Percentiles rank a stretch among this genome's conserved stretches.
phyloP scores from a whole-genome alignment of 1,140 invertebrate genomes.

The Drosophila sucinea region DNA sequence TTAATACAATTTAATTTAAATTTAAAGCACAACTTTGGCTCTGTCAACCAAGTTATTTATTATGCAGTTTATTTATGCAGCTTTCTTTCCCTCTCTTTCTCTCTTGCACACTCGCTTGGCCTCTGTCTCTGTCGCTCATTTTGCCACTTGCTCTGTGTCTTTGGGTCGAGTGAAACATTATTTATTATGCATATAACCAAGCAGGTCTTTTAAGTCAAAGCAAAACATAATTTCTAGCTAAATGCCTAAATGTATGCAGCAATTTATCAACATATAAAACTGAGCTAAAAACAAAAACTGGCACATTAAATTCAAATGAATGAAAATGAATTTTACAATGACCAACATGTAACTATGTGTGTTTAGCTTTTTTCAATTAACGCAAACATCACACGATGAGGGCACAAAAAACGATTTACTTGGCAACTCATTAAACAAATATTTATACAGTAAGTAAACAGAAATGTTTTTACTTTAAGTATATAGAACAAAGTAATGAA shows the following conservation, averaged over 20 bases:
- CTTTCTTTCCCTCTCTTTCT: not conserved
- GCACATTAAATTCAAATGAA: constrained; percentile 9
- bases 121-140: constrained; percentile 39
- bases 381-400: constrained; percentile 1
- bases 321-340: constrained; percentile 1
- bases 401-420: constrained; percentile 6
- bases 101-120: not conserved
- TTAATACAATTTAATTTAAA: constrained; percentile 11
- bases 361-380: constrained; percentile 8
- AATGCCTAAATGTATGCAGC: constrained; percentile 13
- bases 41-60: constrained; percentile 11
- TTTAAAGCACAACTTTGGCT: constrained; percentile 11
- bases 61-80: constrained; percentile 8
- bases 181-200: constrained; percentile 12
- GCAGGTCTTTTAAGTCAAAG: constrained; percentile 13
- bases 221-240: constrained; percentile 14
- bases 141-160: constrained; percentile 29
- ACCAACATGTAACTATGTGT: not conserved
- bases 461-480: not conserved
- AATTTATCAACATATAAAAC: constrained; percentile 10
- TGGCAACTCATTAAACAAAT: constrained; percentile 8
- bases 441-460: not conserved
- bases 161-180: constrained; percentile 6
- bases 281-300: not conserved
- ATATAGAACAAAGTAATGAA: not conserved